Base-by-base conservation (phyloP, 2,797 vertebrate genomes). In the Sebastiscus tertius region DNA sequence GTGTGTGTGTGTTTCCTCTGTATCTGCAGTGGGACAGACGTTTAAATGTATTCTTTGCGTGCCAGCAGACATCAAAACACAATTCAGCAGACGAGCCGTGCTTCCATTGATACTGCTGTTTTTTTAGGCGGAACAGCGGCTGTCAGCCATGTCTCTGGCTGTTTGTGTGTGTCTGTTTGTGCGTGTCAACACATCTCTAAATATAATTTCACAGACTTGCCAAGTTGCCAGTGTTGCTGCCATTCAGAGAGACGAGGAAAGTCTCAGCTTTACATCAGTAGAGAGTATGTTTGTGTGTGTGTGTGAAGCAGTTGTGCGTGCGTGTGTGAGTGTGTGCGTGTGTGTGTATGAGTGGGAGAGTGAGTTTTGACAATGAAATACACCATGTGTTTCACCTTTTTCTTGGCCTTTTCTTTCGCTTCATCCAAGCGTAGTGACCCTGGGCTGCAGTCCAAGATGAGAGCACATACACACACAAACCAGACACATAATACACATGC, bases 131-230 rank as follows among this genome's bases (percentile, higher is more conserved):
- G n/a, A 81, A 39, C 49, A 36, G 62, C 14, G 39, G 58, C 85
- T 87, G 81, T 85, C 84, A 80, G 79, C 74, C 58, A 24, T 55
- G 46, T 83, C 39, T 77, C 4, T 61, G 59, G 31, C 16, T 61
- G 59, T 33, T 10, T 70, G 63, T 81, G 42, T 49, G 54, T 42
- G 74, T 71, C 4, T 65, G 75, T 46, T 66, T 29, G 62, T 81
- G 68, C 71, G 65, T 71, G 65, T 88, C 67, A 66, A 60, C 60
- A 87, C 81, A 62, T 82, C 70, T 86, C 84, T 83, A 84, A 92
- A 93, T 85, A 89, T 87, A 83, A 90, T 88, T 91, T 87, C 81
- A 87, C 82, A 86, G 20, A 69, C 80, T 72, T 91, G 89, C 85
- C 74, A 82, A 85, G 70, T 67, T 82, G 65, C 84, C 82, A 29